Evolutionary conservation across 2,113 vertebrate species (phyloP).

Genomic region (Macrotis lagotis): DNA sequence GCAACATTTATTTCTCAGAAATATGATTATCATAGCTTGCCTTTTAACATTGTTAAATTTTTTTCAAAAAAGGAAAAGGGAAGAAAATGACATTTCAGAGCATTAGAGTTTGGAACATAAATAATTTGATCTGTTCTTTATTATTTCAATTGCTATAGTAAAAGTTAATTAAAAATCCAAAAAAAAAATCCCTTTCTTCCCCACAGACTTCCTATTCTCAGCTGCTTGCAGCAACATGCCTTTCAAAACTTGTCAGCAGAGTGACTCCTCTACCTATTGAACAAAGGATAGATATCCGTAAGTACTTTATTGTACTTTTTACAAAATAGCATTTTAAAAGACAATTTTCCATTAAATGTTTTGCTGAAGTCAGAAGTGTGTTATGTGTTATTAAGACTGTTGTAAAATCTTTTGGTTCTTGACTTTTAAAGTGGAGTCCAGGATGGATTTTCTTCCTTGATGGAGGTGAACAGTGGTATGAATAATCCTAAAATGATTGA

Average conservation of each 20-base stretch:
- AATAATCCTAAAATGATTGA: neutral
- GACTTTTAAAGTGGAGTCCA: conserved; percentile 15
- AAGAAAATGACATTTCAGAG: neutral
- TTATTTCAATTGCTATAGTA: conserved; percentile 41
- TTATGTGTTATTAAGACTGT: conserved; percentile 15
- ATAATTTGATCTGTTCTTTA: conserved; percentile 22
- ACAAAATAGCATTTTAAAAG: conserved; percentile 17
- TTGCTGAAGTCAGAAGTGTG: conserved; percentile 3
- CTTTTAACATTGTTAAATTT: neutral
- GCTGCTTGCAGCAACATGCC: conserved; percentile 81
- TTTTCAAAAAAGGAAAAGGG: neutral
- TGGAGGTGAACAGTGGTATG: neutral
- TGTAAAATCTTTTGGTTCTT: neutral
- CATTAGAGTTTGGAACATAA: neutral
- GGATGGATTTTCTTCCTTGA: neutral
- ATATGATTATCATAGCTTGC: neutral
- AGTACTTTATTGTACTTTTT: conserved; percentile 67
- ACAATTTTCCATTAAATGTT: conserved; percentile 31
- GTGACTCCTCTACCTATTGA: conserved; percentile 76
- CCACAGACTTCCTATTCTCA: conserved; percentile 81
- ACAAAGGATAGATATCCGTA: conserved; percentile 82
- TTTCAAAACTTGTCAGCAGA: conserved; percentile 80
- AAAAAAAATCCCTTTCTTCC: conserved; percentile 52
- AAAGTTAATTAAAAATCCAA: conserved; percentile 2
- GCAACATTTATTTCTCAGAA: neutral